Evolutionary conservation across 2,113 vertebrate genomes (phyloP), one percentile per base, ranked within the genome.

Genomic region (Sigmodon hispidus): DNA sequence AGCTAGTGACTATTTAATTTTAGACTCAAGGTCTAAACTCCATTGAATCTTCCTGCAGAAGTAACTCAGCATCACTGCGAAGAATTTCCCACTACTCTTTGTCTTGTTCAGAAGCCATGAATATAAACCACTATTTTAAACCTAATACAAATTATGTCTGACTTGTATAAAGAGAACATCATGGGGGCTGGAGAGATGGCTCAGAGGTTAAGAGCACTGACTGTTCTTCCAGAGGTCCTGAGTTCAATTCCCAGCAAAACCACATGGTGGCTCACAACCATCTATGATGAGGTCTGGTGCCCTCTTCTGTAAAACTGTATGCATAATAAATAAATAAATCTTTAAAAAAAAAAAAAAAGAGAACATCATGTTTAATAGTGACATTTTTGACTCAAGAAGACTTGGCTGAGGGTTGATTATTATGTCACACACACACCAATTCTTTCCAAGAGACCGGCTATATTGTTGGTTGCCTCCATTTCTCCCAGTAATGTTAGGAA

Each of bases 1-100:
- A 96, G 75, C 22, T 52, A 55, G 45, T 55, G 73, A 93, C 31
- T 83, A 87, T 89, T 93, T 96, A 48, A 90, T 76, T 65, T 96
- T 95, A 77, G 45, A 84, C 19, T 87, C 77, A 65, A 95, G 15
- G 45, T 75, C n/a, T 57, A 96, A 95, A 75, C 36, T 88, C 50
- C 87, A 12, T 4, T 40, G 24, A 15, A 70, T 24, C 5, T 59
- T 36, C 52, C 84, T 76, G 26, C 69, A 29, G 36, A 26, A 92
- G 80, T 94, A 85, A 72, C 0, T 73, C 13, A 87, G 16, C 40
- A 76, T 61, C 81, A 50, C n/a, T 57, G 12, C 34, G 50, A 91
- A 90, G 59, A 0, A 12, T 65, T 91, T 93, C 52, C 85, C 40
- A 73, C 34, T 89, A 93, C 55, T 91, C 34, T 70, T n/a, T 91